Evolutionary conservation across 2,113 vertebrate species (phyloP).

Genomic region (Dasyornis broadbenti): DNA sequence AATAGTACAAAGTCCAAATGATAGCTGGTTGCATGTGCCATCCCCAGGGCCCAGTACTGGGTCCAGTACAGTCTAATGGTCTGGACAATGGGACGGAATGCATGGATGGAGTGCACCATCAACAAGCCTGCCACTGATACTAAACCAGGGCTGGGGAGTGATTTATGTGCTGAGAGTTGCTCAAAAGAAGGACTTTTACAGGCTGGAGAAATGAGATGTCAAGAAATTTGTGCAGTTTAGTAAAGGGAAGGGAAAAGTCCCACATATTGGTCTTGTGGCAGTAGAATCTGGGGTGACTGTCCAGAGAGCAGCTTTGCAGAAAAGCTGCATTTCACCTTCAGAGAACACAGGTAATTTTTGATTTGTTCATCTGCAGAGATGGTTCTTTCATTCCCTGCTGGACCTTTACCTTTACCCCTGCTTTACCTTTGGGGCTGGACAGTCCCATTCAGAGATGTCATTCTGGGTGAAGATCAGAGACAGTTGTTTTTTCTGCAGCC

Average conservation of each 20-base stretch:
- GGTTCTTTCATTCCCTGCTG: neutral
- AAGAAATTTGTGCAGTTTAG: neutral
- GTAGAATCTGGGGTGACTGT: neutral
- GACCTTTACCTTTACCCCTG: no score
- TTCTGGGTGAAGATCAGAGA: neutral
- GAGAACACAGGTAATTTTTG: neutral
- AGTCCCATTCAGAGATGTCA: neutral
- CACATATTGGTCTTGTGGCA: neutral
- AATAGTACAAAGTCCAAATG: neutral
- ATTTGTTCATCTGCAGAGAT: neutral
- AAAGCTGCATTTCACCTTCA: neutral
- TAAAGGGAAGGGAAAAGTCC: neutral
- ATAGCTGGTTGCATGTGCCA: neutral
- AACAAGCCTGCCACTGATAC: neutral
- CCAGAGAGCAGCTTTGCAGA: neutral
- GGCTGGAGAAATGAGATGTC: neutral
- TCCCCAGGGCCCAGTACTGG: neutral
- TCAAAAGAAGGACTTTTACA: neutral
- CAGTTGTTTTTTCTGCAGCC: neutral
- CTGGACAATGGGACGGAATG: neutral
- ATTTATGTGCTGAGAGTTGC: neutral
- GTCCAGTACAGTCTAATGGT: neutral
- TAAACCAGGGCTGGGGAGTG: neutral
- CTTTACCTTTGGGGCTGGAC: neutral
- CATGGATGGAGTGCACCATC: neutral